Evolutionary conservation across 2,888 invertebrate genomes (phyloP).

Genomic region (Sipha maydis): DNA sequence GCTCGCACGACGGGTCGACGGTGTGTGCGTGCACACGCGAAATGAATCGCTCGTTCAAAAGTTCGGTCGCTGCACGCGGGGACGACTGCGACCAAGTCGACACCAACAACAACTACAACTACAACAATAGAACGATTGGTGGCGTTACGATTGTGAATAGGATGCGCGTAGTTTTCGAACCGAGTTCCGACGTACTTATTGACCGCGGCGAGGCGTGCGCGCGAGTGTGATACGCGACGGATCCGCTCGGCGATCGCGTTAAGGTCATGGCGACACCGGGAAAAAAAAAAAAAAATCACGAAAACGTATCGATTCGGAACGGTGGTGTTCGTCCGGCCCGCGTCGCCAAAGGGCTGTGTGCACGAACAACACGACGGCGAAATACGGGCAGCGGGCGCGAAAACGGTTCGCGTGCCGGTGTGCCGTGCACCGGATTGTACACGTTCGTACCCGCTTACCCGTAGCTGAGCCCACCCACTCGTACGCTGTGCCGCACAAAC

Average conservation of each 20-base stretch:
- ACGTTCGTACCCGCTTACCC: background rate
- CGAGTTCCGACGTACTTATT: no score
- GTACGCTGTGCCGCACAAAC: constrained; percentile 3
- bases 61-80: background rate
- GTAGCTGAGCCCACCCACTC: background rate
- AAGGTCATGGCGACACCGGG: no score
- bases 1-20: background rate
- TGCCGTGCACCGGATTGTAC: constrained; percentile 10
- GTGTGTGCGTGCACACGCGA: background rate
- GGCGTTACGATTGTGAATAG: background rate
- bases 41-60: constrained; percentile 42
- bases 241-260: no score
- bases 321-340: no score
- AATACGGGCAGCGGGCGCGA: background rate
- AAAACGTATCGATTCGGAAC: no score
- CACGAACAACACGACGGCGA: background rate
- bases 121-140: background rate
- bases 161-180: no score
- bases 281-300: no score
- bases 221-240: no score
- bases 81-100: background rate
- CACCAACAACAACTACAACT: constrained; percentile 5
- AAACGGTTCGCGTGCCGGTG: constrained; percentile 37
- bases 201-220: no score
- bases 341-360: no score